Percentiles rank a stretch among this genome's conserved stretches.
Evolutionary conservation across 2,797 vertebrate species (phyloP).

Genomic region (Gymnothorax reevesii): DNA sequence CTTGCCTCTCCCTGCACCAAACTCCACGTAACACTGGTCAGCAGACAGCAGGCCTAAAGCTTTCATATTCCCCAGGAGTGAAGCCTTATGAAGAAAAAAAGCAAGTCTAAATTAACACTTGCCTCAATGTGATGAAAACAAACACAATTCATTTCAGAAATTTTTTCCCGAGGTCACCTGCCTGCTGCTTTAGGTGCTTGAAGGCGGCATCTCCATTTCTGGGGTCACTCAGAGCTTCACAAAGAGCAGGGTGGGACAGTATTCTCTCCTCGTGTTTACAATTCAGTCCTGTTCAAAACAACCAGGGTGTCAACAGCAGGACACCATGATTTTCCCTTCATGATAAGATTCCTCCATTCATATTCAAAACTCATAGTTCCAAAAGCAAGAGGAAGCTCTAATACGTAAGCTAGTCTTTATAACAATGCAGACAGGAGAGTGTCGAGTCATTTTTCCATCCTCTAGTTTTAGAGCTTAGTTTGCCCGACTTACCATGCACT

Average conservation of each 20-base stretch:
- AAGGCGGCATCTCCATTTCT: constrained; percentile 87
- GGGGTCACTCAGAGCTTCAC: constrained; percentile 81
- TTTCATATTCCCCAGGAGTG: constrained; percentile 91
- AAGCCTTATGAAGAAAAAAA: constrained; percentile 73
- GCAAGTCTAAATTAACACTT: background rate
- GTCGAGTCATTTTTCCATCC: background rate
- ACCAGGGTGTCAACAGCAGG: background rate
- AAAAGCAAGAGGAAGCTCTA: background rate
- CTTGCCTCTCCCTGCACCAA: constrained; percentile 94
- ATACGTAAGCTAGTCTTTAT: background rate
- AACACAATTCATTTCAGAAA: background rate
- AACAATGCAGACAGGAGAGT: background rate
- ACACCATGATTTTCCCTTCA: background rate
- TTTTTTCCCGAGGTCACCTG: constrained; percentile 49
- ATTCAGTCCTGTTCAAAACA: constrained; percentile 70
- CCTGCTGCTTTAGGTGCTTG: constrained; percentile 97
- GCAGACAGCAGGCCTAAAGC: constrained; percentile 80
- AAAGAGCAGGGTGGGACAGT: constrained; percentile 78
- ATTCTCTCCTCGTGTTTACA: constrained; percentile 66
- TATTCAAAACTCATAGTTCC: background rate
- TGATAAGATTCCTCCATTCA: background rate
- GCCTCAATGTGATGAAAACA: background rate
- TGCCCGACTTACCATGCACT: constrained; percentile 70
- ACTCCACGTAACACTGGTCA: constrained; percentile 88
- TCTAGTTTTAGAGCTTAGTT: background rate